These are phyloP conservation scores for Semicossyphus pulcher DNA, from an alignment of 2,113 vertebrate genomes.

Conservation along the genomic window DNA sequence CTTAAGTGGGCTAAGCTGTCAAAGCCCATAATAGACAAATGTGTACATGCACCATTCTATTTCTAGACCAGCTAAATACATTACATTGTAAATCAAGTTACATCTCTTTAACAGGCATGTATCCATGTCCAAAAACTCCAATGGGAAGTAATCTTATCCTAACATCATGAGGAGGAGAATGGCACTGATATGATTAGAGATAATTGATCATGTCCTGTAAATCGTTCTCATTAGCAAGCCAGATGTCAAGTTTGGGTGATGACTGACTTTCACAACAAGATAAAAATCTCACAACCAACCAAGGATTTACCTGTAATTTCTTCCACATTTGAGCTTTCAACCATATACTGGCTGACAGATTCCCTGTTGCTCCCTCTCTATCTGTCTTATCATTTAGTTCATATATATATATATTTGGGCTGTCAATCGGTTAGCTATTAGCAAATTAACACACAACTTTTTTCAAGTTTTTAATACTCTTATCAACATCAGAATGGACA, in stretches of 20 bases:
- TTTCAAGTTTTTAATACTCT: no score
- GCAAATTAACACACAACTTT: no score
- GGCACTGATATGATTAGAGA: conserved; percentile 73
- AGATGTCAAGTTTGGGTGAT: conserved; percentile 23
- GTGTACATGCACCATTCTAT: conserved; percentile 68
- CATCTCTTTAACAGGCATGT: conserved; percentile 66
- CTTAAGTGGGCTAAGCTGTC: conserved; percentile 52
- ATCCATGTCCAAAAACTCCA: conserved; percentile 72
- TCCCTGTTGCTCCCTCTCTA: no score
- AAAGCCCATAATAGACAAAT: conserved; percentile 55
- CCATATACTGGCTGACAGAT: no score
- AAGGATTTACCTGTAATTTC: no score
- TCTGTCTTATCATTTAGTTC: no score
- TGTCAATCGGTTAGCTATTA: no score
- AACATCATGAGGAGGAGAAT: conserved; percentile 66
- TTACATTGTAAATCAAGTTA: conserved; percentile 80
- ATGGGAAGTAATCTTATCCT: conserved; percentile 71
- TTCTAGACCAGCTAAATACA: conserved; percentile 78
- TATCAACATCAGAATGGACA: no score
- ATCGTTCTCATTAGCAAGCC: conserved; percentile 58
- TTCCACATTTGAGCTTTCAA: no score
- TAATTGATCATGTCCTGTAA: conserved; percentile 77
- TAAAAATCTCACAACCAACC: no score
- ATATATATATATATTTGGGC: no score
- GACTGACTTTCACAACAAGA: no score